Evolutionary conservation across 2,888 invertebrate genomes (phyloP).

Genomic region (Drosophila yooni): DNA sequence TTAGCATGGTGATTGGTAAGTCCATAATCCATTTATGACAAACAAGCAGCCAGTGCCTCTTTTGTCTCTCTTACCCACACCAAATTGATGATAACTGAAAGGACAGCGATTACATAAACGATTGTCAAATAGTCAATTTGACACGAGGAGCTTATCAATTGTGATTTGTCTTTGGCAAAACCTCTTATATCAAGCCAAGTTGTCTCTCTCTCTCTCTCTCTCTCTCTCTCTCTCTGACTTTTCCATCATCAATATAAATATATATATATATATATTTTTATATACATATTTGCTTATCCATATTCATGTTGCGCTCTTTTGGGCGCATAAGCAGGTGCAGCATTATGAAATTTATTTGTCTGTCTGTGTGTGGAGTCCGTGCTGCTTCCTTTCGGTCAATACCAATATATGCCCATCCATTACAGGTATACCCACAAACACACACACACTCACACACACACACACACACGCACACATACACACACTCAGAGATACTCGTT

Average conservation of each 20-base stretch:
- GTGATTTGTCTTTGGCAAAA: not conserved
- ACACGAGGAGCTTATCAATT: not conserved
- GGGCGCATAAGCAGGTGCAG: conserved; percentile 5
- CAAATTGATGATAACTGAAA: not conserved
- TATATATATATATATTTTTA: not conserved
- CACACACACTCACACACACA: not conserved
- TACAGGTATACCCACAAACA: conserved; percentile 15
- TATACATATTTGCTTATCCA: not conserved
- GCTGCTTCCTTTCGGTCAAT: conserved; percentile 54
- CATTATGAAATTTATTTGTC: conserved; percentile 13
- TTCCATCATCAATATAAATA: not conserved
- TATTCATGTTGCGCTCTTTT: conserved; percentile 1
- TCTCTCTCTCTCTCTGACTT: not conserved
- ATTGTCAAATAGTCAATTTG: not conserved
- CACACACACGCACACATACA: not conserved
- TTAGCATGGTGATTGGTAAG: not conserved
- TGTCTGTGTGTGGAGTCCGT: conserved; percentile 11
- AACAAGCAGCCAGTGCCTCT: not conserved
- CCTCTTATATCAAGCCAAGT: not conserved
- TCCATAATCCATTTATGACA: not conserved
- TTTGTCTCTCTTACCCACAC: not conserved
- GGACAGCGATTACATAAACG: not conserved
- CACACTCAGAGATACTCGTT: not conserved
- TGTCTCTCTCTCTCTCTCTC: not conserved
- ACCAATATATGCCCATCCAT: conserved; percentile 51